Percentiles rank a stretch among this genome's conserved stretches.
Conservation (phyloP, 1,140 invertebrate genomes). For the Antheraea pernyi region DNA sequence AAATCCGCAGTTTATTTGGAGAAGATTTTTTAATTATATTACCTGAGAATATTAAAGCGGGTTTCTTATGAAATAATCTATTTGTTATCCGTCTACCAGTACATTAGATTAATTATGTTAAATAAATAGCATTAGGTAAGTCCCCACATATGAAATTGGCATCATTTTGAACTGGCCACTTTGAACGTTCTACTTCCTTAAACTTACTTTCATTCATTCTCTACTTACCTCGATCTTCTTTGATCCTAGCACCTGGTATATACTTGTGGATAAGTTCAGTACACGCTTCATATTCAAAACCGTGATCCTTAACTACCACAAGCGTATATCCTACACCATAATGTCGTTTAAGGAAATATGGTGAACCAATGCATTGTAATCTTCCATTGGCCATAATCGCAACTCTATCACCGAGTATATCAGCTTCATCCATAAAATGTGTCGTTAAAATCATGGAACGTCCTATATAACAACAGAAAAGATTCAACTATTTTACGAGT, state of each 20-base stretch:
- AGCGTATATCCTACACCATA: slow-evolving; percentile 90
- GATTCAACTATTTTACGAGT: too few species aligned
- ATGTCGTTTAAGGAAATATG: slow-evolving; percentile 81
- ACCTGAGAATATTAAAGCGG: too few species aligned
- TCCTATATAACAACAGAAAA: slow-evolving; percentile 21
- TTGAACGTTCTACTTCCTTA: too few species aligned
- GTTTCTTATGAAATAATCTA: too few species aligned
- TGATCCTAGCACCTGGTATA: slow-evolving; percentile 45
- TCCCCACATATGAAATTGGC: too few species aligned
- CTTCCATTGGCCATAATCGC: slow-evolving; percentile 93
- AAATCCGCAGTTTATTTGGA: too few species aligned
- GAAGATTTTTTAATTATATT: too few species aligned
- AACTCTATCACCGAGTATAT: slow-evolving; percentile 94
- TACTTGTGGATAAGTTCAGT: slow-evolving; percentile 52
- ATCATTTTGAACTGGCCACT: too few species aligned
- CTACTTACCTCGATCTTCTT: slow-evolving; percentile 56
- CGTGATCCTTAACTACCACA: slow-evolving; percentile 71
- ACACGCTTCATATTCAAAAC: slow-evolving; percentile 44
- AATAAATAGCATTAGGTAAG: too few species aligned
- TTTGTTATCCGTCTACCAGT: too few species aligned
- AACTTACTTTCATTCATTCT: too few species aligned
- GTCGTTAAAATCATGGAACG: slow-evolving; percentile 96
- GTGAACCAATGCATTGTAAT: slow-evolving; percentile 84
- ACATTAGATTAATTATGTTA: too few species aligned
- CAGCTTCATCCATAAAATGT: slow-evolving; percentile 99